phyloP scores from a whole-genome alignment of 2,113 vertebrate genomes.

The Ctenomys sociabilis region DNA sequence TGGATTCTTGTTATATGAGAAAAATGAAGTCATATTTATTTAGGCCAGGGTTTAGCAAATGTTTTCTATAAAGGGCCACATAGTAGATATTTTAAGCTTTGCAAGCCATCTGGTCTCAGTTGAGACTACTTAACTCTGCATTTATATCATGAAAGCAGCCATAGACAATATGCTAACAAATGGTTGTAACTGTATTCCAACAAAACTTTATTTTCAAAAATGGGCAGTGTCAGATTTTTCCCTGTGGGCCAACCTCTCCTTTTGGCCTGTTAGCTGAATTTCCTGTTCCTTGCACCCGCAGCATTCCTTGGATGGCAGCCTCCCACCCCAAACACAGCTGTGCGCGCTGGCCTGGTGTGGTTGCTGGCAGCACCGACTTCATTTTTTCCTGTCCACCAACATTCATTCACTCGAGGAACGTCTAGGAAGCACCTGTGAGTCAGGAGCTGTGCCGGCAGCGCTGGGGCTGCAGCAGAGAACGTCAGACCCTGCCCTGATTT shows the following conservation, averaged over 20 bases:
- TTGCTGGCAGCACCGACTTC: neutral
- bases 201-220: slow-evolving; percentile 50
- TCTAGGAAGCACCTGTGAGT: neutral
- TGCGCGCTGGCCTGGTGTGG: neutral
- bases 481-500: neutral
- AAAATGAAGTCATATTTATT: slow-evolving; percentile 17
- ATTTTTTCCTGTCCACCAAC: neutral
- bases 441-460: neutral
- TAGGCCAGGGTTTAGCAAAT: slow-evolving; percentile 7
- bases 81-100: slow-evolving; percentile 27
- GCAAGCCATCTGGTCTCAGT: neutral
- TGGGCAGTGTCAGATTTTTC: neutral
- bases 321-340: neutral
- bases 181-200: neutral
- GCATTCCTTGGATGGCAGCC: neutral
- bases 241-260: neutral
- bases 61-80: slow-evolving; percentile 33
- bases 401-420: neutral
- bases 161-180: slow-evolving; percentile 10
- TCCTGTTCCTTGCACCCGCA: neutral
- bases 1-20: neutral
- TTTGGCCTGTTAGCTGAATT: neutral
- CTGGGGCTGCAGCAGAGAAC: neutral
- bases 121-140: slow-evolving; percentile 1
- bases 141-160: slow-evolving; percentile 15